Conservation (phyloP, 2,888 invertebrate genomes). For the Platycheirus albimanus region DNA sequence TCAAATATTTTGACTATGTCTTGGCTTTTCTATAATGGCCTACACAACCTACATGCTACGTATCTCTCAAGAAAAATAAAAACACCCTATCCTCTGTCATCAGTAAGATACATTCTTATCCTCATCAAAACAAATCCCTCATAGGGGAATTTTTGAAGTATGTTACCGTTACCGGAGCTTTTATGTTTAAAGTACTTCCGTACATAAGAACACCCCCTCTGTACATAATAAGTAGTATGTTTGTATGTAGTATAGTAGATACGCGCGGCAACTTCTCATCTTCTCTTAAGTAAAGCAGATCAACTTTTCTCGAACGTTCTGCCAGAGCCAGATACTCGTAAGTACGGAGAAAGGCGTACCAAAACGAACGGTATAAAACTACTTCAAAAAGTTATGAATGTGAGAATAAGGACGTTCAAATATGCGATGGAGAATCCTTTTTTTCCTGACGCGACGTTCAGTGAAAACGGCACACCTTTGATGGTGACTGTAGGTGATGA, state of each 20-base stretch:
- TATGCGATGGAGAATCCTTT: constrained; percentile 9
- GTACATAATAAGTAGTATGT: not conserved
- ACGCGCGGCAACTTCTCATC: constrained; percentile 40
- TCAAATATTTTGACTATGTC: constrained; percentile 56
- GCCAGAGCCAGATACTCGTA: no score
- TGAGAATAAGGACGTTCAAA: constrained; percentile 17
- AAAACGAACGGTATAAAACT: not conserved
- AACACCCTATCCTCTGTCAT: not conserved
- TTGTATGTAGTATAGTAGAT: not conserved
- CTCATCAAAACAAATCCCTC: constrained; percentile 6
- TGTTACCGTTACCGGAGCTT: constrained; percentile 24
- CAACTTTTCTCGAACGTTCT: constrained; percentile 42
- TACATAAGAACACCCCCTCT: constrained; percentile 50
- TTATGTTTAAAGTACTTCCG: constrained; percentile 60
- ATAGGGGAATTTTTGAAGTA: constrained; percentile 29
- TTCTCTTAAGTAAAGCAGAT: constrained; percentile 59
- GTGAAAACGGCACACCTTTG: constrained; percentile 5
- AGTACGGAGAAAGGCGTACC: constrained; percentile 1
- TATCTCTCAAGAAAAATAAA: not conserved
- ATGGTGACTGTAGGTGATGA: not conserved
- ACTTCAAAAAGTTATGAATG: constrained; percentile 8
- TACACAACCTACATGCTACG: no score
- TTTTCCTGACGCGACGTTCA: no score
- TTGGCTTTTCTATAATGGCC: constrained; percentile 42
- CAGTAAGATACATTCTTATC: not conserved